Evolutionary conservation across 1,140 invertebrate species (phyloP), one percentile per base, ranked within the genome.

Genomic region (Papilio xuthus): DNA sequence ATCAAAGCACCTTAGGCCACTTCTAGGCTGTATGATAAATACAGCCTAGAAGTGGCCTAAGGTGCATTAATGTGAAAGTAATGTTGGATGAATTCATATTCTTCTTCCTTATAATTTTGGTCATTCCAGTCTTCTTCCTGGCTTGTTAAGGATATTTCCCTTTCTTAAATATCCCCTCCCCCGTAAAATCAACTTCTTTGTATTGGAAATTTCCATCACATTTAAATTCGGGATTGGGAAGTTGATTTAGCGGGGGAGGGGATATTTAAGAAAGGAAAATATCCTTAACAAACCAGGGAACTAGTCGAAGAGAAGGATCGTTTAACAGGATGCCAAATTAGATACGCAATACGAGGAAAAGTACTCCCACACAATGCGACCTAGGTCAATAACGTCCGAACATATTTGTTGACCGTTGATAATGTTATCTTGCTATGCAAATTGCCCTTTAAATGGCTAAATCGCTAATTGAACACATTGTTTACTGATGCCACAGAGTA

Each of bases 391-490:
- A 86, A 37, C 50, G 79, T 81, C 73, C 80, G 77, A 85, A 81
- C 80, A 70, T 85, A 79, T 91, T 91, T 91, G 83, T 88, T 77
- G 84, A 84, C 44, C 81, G 85, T 71, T 84, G 89, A 91, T 89
- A 90, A 76, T 74, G 74, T 78, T 92, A 92, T 92, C 89, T 69
- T 73, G 60, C 85, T 88, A 92, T 87, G 89, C 89, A 93, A 93
- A 93, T 93, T 92, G 89, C 81, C 86, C 85, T 87, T 84, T 83
- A 85, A 89, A 87, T 87, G 85, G 87, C 83, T 86, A 90, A 89
- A 89, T 92, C 85, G 90, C 91, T 90, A 91, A 91, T 88, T 86
- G 82, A 80, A 85, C 42, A 81, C 20, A 82, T 79, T 85, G 81
- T 84, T 83, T 83, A 83, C 75, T 77, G 47, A 20, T 47, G 41